Evolutionary conservation across 2,888 invertebrate species (phyloP).

Genomic region (Nomada ruficornis): DNA sequence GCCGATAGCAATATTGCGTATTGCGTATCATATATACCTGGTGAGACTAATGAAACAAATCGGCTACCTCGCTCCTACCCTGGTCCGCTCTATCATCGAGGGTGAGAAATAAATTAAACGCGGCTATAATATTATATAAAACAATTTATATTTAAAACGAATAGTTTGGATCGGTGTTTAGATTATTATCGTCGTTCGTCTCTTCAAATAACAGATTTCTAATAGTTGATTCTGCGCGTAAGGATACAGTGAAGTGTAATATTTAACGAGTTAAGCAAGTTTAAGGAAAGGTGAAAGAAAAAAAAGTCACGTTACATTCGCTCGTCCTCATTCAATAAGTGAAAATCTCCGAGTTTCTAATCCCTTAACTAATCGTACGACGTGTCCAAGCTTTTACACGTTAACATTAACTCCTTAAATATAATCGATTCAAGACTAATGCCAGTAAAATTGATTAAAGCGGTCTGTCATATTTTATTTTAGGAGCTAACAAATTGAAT

Average conservation of each 20-base stretch:
- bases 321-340: slow-evolving; percentile 7
- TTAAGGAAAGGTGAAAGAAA: slow-evolving; percentile 1
- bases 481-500: too few species aligned
- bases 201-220: not conserved
- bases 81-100: too few species aligned
- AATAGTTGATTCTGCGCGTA: not conserved
- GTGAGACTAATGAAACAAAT: too few species aligned
- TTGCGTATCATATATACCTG: too few species aligned
- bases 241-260: not conserved
- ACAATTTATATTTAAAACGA: not conserved
- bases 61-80: too few species aligned
- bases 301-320: slow-evolving; percentile 11
- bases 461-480: too few species aligned
- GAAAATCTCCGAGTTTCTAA: slow-evolving; percentile 38
- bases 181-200: not conserved
- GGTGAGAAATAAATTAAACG: too few species aligned
- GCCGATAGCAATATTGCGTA: too few species aligned
- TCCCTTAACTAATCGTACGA: slow-evolving; percentile 27
- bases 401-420: not conserved
- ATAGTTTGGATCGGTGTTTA: not conserved
- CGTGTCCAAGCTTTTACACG: slow-evolving; percentile 2
- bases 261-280: slow-evolving; percentile 27
- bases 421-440: not conserved
- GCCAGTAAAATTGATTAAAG: slow-evolving; percentile 14
- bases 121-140: too few species aligned